Evolutionary conservation across 2,797 vertebrate species (phyloP).

Genomic region (Sebastes matsubarae): DNA sequence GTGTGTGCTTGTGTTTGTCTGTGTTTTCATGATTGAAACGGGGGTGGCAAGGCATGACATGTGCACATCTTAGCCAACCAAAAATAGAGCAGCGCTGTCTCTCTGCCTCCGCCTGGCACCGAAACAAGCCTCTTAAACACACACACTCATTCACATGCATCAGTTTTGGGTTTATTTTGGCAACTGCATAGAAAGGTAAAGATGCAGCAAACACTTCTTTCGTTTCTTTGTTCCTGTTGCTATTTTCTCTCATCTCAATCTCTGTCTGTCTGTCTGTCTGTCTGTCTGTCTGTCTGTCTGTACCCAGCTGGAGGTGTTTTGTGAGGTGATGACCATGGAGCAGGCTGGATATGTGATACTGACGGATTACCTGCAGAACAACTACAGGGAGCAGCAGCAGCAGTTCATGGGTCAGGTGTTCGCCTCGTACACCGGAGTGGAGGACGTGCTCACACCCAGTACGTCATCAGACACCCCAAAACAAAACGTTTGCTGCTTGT

Average conservation of each 20-base stretch:
- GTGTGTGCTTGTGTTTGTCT: not conserved
- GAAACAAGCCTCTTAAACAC: slow-evolving; percentile 35
- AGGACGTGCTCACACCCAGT: slow-evolving; percentile 93
- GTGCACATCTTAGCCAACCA: slow-evolving; percentile 31
- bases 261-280: not conserved
- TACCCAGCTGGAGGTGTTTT: slow-evolving; percentile 88
- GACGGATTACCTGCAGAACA: slow-evolving; percentile 97
- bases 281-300: not conserved
- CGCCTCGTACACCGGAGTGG: slow-evolving; percentile 94
- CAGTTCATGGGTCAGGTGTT: slow-evolving; percentile 96
- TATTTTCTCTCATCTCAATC: too few relatives aligned
- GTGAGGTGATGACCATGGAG: slow-evolving; percentile 98
- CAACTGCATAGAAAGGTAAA: not conserved
- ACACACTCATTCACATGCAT: not conserved
- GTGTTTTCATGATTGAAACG: slow-evolving; percentile 41
- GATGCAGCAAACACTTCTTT: not conserved
- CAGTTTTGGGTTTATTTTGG: slow-evolving; percentile 14
- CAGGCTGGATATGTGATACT: slow-evolving; percentile 97
- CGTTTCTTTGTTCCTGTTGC: not conserved
- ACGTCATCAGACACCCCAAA: slow-evolving; percentile 53
- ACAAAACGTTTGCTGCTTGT: not conserved
- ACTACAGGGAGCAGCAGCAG: slow-evolving; percentile 93
- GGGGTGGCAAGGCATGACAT: slow-evolving; percentile 49
- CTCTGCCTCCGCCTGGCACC: slow-evolving; percentile 34
- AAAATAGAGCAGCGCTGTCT: slow-evolving; percentile 63